phyloP scores from a whole-genome alignment of 2,113 vertebrate species.

The Mungos mungo region DNA sequence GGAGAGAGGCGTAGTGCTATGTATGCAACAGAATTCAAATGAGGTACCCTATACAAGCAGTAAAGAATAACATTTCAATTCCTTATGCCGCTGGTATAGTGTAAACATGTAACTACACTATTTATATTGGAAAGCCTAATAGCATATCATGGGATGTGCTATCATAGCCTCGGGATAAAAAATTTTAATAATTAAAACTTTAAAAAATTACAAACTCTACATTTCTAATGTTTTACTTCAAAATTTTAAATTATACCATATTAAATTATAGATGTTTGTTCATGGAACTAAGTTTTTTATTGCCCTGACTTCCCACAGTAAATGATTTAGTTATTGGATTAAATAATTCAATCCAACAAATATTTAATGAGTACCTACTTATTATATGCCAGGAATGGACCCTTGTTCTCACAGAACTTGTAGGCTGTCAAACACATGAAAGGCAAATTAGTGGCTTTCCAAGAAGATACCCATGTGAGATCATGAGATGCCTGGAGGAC shows the following conservation, averaged over 20 bases:
- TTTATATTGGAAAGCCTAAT: neutral
- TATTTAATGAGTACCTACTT: neutral
- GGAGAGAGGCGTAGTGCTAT: neutral
- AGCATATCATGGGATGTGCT: neutral
- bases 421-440: neutral
- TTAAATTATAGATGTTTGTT: neutral
- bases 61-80: neutral
- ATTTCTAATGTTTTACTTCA: slow-evolving; percentile 18
- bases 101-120: neutral
- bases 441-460: neutral
- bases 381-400: neutral
- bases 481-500: neutral
- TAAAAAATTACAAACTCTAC: neutral
- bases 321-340: neutral
- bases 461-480: neutral
- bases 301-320: neutral
- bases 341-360: slow-evolving; percentile 16
- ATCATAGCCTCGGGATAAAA: neutral
- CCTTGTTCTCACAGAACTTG: neutral
- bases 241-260: neutral
- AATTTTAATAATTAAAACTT: neutral
- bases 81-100: neutral
- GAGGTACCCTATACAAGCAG: neutral
- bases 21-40: neutral
- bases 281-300: neutral